These are phyloP conservation scores for Remorina albescens DNA, from an alignment of 2,797 vertebrate genomes.

Conservation along the genomic window DNA sequence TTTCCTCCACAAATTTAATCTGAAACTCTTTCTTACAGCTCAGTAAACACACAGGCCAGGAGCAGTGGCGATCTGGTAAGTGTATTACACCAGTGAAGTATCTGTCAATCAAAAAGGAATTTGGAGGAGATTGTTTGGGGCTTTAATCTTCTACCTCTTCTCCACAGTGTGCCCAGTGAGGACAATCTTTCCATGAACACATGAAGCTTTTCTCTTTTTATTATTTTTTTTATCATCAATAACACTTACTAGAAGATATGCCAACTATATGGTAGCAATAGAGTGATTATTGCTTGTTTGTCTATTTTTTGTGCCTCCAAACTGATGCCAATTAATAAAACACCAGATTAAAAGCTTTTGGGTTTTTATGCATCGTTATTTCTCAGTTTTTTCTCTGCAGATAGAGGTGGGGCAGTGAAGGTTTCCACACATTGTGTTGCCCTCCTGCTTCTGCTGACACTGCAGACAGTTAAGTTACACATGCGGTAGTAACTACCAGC, in stretches of 20 bases:
- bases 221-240: conserved; percentile 51
- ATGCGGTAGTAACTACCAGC: conserved; percentile 61
- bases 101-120: background rate
- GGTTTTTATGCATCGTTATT: background rate
- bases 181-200: conserved; percentile 53
- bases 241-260: conserved; percentile 33
- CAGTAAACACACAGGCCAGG: conserved; percentile 3
- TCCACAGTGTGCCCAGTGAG: conserved; percentile 50
- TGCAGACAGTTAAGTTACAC: conserved; percentile 65
- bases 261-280: conserved; percentile 18
- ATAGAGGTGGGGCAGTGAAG: conserved; percentile 2
- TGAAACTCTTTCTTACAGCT: conserved; percentile 49
- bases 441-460: conserved; percentile 66
- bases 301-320: conserved; percentile 56
- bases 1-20: background rate
- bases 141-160: background rate
- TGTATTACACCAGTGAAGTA: background rate
- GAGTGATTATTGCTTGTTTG: conserved; percentile 47
- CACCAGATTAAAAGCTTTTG: conserved; percentile 29
- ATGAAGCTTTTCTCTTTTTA: conserved; percentile 39
- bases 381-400: background rate
- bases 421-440: conserved; percentile 36
- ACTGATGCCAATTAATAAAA: conserved; percentile 60
- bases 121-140: background rate
- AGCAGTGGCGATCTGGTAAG: conserved; percentile 42